Conservation (phyloP, 1,140 invertebrate genomes). For the Samia ricini region DNA sequence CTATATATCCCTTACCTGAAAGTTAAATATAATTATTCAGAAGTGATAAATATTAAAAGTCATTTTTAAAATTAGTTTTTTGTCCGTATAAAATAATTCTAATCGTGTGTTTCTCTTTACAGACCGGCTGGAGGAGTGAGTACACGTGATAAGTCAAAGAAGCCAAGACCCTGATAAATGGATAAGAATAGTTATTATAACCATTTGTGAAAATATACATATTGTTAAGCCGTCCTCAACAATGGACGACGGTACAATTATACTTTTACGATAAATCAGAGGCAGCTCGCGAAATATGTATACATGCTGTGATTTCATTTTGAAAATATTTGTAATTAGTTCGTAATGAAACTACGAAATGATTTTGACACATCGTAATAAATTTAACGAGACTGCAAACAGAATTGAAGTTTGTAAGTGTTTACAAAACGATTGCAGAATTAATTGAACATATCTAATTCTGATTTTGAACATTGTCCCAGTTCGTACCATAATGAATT, state of each 20-base stretch:
- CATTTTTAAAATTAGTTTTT: background rate
- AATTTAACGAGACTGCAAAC: slow-evolving; percentile 65
- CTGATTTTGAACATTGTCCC: slow-evolving; percentile 27
- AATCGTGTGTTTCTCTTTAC: slow-evolving; percentile 34
- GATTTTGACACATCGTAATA: slow-evolving; percentile 47
- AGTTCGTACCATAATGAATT: slow-evolving; percentile 42
- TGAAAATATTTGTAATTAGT: background rate
- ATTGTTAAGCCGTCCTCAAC: slow-evolving; percentile 23
- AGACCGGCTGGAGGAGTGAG: slow-evolving; percentile 74
- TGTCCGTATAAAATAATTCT: background rate
- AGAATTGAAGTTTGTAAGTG: slow-evolving; percentile 69
- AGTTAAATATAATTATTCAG: background rate
- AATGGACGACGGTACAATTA: slow-evolving; percentile 29
- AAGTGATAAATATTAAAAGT: background rate
- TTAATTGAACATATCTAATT: slow-evolving; percentile 50
- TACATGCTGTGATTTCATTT: slow-evolving; percentile 55
- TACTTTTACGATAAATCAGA: slow-evolving; percentile 35
- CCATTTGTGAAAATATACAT: slow-evolving; percentile 27
- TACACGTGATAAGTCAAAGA: slow-evolving; percentile 73
- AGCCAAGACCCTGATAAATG: slow-evolving; percentile 34
- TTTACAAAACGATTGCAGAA: slow-evolving; percentile 38
- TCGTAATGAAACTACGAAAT: slow-evolving; percentile 3
- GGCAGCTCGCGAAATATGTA: slow-evolving; percentile 28
- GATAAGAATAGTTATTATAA: slow-evolving; percentile 29
- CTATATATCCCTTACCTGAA: too few species aligned